Conservation (phyloP, 2,888 invertebrate species). For the Aleiodes alternator region DNA sequence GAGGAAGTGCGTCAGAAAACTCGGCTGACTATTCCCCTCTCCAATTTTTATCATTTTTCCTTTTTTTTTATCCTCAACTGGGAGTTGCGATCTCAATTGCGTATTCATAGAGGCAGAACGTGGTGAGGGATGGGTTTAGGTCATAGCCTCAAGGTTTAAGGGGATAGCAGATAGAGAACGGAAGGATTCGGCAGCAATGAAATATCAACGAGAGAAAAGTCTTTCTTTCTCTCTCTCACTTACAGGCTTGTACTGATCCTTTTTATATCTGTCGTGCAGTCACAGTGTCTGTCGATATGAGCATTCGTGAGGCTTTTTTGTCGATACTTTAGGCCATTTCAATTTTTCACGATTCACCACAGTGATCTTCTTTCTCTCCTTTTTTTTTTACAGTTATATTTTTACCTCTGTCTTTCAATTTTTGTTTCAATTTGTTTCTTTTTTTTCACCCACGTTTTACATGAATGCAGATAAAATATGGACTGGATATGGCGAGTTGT, state of each 20-base stretch:
- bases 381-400: neutral
- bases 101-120: constrained; percentile 62
- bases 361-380: neutral
- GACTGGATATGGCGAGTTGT: constrained; percentile 6
- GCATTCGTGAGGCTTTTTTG: constrained; percentile 14
- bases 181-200: constrained; percentile 64
- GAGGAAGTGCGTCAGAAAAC: constrained; percentile 30
- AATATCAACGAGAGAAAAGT: constrained; percentile 62
- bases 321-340: constrained; percentile 20
- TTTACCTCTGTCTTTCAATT: neutral
- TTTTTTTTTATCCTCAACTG: constrained; percentile 16
- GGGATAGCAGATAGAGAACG: constrained; percentile 40
- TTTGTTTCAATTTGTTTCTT: too few relatives aligned
- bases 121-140: constrained; percentile 47
- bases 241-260: constrained; percentile 21
- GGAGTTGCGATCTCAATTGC: constrained; percentile 62
- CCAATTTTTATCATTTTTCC: neutral
- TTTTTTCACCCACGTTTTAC: too few relatives aligned
- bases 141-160: constrained; percentile 35
- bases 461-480: neutral
- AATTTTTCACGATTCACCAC: constrained; percentile 32
- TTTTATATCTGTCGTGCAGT: constrained; percentile 20
- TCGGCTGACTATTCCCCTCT: constrained; percentile 2
- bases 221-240: neutral
- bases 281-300: constrained; percentile 26